Percentiles rank a stretch among this genome's conserved stretches.
Conservation (phyloP, 2,797 vertebrate species). For the Lacerta bilineata region DNA sequence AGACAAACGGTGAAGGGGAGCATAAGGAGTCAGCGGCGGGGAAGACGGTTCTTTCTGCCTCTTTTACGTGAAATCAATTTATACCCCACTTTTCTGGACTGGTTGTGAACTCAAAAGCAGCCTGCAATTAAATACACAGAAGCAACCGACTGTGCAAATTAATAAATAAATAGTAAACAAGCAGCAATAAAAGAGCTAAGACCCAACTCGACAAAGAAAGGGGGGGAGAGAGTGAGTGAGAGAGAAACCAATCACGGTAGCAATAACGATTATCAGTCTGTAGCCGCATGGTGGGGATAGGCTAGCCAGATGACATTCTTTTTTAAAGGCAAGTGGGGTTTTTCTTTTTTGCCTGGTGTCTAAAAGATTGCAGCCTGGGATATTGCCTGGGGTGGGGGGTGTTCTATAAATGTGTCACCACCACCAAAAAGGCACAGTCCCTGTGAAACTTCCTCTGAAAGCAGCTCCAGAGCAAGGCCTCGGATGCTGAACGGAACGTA, state of each 20-base stretch:
- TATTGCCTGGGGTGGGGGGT: background rate
- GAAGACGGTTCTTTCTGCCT: background rate
- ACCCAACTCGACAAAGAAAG: no score
- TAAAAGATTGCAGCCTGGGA: no score
- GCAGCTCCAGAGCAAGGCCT: background rate
- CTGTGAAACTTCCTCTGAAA: background rate
- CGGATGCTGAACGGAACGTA: background rate
- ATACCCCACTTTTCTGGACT: background rate
- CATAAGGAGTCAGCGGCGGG: background rate
- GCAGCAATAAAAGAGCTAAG: background rate
- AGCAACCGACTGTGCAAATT: background rate
- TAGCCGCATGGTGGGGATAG: background rate
- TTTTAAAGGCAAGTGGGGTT: background rate
- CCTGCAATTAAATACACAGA: background rate
- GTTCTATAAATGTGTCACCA: background rate
- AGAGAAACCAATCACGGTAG: background rate
- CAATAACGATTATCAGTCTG: background rate
- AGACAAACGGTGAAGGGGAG: background rate
- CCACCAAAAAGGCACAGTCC: background rate
- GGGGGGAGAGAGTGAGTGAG: no score
- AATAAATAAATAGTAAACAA: background rate
- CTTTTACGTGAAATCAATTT: background rate
- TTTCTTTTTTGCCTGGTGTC: no score
- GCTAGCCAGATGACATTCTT: background rate
- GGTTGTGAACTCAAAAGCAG: background rate